Base-by-base conservation (phyloP, 2,888 invertebrate genomes). In the Clunio marinus region DNA sequence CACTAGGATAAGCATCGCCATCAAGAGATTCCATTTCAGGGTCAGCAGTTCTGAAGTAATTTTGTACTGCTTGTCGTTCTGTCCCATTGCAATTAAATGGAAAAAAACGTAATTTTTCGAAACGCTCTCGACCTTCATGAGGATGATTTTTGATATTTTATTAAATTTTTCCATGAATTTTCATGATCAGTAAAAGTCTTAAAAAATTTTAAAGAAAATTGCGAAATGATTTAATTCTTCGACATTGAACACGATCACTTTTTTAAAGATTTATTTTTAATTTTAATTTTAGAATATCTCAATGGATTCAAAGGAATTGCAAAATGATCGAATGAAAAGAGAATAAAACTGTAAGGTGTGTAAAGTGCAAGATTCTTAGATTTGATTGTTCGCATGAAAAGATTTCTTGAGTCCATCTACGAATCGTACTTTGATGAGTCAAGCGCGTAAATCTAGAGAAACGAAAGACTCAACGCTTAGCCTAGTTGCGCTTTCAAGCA, bases 401-500 rank as follows among this genome's bases (percentile, higher is more conserved):
- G n/a, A 51, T 22, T 51, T 51, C 51, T 51, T 32, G n/a, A 22
- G 51, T 22, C 51, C 51, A 51, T 32, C 10, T 10, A 10, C 32
- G 32, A 17, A 22, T 8, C 27, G 10, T n/a, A 4, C 57, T 17
- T 22, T 13, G n/a, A 27, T 27, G 15, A n/a, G 25, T 25, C 27
- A 57, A 57, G 57, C n/a, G 22, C 59, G 59, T 32, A 32, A 28
- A 46, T 13, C n/a, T n/a, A n/a, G n/a, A 66, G 24, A 55, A 55
- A 46, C 22, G 20, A 45, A n/a, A n/a, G 28, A 65, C 46, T 65
- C 32, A 41, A 37, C 63, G 45, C 51, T 55, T 66, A 66, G 66
- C 66, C 66, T 66, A 66, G 66, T 66, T 66, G 66, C 15, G 66
- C 66, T 32, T 17, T 66, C 66, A 66, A 66, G 66, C 66, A 66